phyloP scores from a whole-genome alignment of 37 sponge, comb jelly and placozoan genomes.

The Chondrilla cf. caribensis region DNA sequence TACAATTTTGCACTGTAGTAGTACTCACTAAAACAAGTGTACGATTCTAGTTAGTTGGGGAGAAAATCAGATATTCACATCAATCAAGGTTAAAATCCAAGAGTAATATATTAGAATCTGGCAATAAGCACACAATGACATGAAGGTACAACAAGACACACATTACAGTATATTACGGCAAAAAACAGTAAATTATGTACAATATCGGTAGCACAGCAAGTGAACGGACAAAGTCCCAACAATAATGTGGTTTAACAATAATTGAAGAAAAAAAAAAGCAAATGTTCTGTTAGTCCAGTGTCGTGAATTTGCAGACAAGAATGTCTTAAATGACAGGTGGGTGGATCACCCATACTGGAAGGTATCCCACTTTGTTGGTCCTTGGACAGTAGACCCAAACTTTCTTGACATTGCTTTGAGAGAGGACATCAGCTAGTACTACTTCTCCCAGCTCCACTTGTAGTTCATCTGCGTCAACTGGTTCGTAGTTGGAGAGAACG shows the following conservation, averaged over 20 bases:
- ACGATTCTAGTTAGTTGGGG: no score
- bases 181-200: slow-evolving; percentile 20
- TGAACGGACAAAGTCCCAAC: neutral
- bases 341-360: slow-evolving; percentile 63
- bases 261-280: neutral
- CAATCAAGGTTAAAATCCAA: no score
- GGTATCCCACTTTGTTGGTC: slow-evolving; percentile 53
- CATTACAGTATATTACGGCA: no score
- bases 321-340: slow-evolving; percentile 60
- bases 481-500: slow-evolving; percentile 75
- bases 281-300: no score
- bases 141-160: no score
- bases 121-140: no score
- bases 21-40: no score
- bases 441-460: slow-evolving; percentile 60
- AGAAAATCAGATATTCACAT: no score
- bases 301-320: no score
- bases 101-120: no score
- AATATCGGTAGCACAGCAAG: neutral
- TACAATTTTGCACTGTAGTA: no score
- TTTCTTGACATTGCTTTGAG: slow-evolving; percentile 56
- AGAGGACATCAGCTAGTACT: slow-evolving; percentile 67
- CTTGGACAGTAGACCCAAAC: slow-evolving; percentile 80
- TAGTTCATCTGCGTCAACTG: slow-evolving; percentile 62
- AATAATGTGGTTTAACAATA: neutral